Conservation (phyloP, 2,888 invertebrate genomes). For the Leptothorax acervorum region DNA sequence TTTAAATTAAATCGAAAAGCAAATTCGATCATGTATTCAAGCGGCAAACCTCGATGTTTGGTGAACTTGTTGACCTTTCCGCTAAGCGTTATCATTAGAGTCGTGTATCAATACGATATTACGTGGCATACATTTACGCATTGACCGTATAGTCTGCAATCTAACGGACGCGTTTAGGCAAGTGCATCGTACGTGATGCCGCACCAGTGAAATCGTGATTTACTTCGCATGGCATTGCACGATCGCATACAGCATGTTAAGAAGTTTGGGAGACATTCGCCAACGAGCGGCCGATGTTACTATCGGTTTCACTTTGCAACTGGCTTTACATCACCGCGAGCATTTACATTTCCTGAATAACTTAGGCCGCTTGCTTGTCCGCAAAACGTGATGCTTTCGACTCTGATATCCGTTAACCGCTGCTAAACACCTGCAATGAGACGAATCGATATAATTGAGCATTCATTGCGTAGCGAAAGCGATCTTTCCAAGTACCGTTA, state of each 20-base stretch:
- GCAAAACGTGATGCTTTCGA: constrained; percentile 27
- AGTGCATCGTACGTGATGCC: constrained; percentile 1
- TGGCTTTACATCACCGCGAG: constrained; percentile 40
- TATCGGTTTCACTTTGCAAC: constrained; percentile 32
- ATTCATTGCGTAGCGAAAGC: constrained; percentile 57
- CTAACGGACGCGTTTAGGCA: background rate
- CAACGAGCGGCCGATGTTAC: constrained; percentile 6
- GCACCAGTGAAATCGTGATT: constrained; percentile 27
- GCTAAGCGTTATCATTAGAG: constrained; percentile 27
- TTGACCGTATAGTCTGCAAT: constrained; percentile 14
- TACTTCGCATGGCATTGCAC: background rate
- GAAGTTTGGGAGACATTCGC: constrained; percentile 32
- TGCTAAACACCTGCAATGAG: constrained; percentile 26
- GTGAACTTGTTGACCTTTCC: constrained; percentile 37
- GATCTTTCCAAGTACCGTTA: background rate
- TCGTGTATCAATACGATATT: constrained; percentile 9
- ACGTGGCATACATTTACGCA: constrained; percentile 18
- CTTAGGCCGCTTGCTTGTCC: background rate
- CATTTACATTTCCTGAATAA: constrained; percentile 27
- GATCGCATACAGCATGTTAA: constrained; percentile 6
- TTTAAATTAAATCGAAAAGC: background rate
- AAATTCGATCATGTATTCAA: background rate
- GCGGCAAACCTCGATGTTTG: background rate
- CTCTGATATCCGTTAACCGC: background rate
- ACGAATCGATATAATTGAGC: constrained; percentile 14